Evolutionary conservation across 1,140 invertebrate species (phyloP).

Genomic region (Drosophila eugracilis): DNA sequence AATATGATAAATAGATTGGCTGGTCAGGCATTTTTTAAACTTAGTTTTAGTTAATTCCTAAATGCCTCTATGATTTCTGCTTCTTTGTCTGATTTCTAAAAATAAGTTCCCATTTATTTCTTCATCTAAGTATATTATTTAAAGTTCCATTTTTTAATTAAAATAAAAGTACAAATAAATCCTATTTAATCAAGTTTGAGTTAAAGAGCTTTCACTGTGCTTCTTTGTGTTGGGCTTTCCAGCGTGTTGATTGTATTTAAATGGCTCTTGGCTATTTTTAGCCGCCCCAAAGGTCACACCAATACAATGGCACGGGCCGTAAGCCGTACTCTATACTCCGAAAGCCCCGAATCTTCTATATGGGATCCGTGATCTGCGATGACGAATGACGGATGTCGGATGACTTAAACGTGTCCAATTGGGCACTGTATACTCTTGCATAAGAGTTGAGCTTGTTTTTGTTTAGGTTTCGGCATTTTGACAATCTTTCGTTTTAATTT

Average conservation of each 20-base stretch:
- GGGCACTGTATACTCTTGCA: conserved; percentile 43
- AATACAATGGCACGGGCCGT: conserved; percentile 21
- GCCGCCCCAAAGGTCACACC: conserved; percentile 60
- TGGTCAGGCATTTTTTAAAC: no score
- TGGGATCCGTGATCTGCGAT: conserved; percentile 24
- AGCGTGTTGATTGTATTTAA: conserved; percentile 68
- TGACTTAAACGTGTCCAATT: conserved; percentile 64
- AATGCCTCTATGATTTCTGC: no score
- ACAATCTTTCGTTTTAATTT: conserved; percentile 53
- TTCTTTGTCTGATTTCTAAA: no score
- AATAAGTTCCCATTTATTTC: no score
- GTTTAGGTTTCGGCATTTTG: conserved; percentile 42
- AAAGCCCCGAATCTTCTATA: background rate
- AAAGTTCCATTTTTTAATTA: background rate
- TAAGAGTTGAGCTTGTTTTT: conserved; percentile 37
- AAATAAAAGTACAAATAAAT: background rate
- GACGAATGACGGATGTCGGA: conserved; percentile 29
- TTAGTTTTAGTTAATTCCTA: no score
- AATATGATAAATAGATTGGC: background rate
- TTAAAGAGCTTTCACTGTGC: conserved; percentile 2
- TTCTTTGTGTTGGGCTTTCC: conserved; percentile 55
- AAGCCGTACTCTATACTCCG: conserved; percentile 19
- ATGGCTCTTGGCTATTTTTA: conserved; percentile 67
- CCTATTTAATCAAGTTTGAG: background rate
- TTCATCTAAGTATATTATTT: no score